Evolutionary conservation across 2,113 vertebrate genomes (phyloP), one percentile per base, ranked within the genome.

Genomic region (Thunnus maccoyii): DNA sequence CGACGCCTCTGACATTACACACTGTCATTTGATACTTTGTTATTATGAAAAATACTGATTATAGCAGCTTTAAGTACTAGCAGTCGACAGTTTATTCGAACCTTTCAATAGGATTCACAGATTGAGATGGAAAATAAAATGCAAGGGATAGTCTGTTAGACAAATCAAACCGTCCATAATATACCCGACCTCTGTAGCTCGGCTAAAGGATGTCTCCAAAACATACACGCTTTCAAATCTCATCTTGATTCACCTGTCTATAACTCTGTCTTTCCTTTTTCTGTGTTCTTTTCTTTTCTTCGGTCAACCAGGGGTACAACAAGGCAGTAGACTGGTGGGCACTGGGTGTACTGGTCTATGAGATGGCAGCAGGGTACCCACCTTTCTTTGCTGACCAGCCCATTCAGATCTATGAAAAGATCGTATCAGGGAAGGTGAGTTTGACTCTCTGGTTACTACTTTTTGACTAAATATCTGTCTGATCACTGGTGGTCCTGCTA

Each of bases 241-340:
- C 9, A 8, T 41, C 36, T 41, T 41, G 36, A 41, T 51, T n/a
- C 10, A 18, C 47, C 6, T 25, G 11, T 50, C 27, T 20, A 16
- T 61, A 55, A 61, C 11, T 20, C 8, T 48, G 20, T 67, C 1
- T 44, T 41, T 41, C 9, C 36, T 8, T 41, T 41, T 41, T 41
- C 36, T 41, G 5, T 41, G 36, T 9, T 11, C 2, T 14, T 2
- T 11, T 52, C 22, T 22, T 41, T 14, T 44, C 18, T n/a, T 18
- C 2, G 18, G 27, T 36, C 44, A 25, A 14, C 55, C 65, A 97
- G 96, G 97, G 97, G 20, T 98, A 98, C 84, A 98, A 98, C 93
- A 98, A 98, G 81, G 97, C 97, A 0, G 97, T 98, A 81, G 97
- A 98, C 92, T 98, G 97, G 97, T 98, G 97, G 97, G 97, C 97